Evolutionary conservation across 2,797 vertebrate genomes (phyloP), one percentile per base, ranked within the genome.

Genomic region (Caiman crocodilus): DNA sequence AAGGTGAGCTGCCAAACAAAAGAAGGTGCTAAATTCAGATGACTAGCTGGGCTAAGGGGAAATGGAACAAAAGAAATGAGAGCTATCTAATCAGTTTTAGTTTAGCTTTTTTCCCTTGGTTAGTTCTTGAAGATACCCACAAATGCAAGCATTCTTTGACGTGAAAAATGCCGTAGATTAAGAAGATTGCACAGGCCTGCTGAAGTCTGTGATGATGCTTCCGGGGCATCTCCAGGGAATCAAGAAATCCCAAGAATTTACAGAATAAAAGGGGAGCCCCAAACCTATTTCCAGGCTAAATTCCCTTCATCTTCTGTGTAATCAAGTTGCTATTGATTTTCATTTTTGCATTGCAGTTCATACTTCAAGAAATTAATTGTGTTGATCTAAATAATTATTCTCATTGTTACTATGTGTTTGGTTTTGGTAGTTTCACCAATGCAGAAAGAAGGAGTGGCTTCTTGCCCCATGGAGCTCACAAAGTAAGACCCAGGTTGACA

Each of bases 1-100:
- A 96, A 96, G 94, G 91, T 97, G 93, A 96, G 96, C 94, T 96
- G 96, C 96, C 96, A 97, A 96, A 95, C 95, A 96, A 94, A 94
- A 92, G 96, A 96, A 95, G 94, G 96, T 97, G 96, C 95, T 96
- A 96, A 97, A 96, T 93, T 96, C 94, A 95, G 96, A 96, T 96
- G 94, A 97, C 93, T 96, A 92, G 91, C 91, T 96, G 0, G 95
- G 91, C 92, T 96, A 95, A 96, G 94, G 94, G 94, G 96, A 97
- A 97, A 95, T 94, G 95, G 93, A 96, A 94, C 91, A 95, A 97
- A 91, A 90, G 87, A 93, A 93, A 1, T 6, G 95, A 97, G 25
- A 26, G 93, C 96, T 96, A 97, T 85, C 88, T 96, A 92, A 94
- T 95, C 95, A 85, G 96, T 95, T 76, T 81, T 76, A 91, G 86